Conservation (phyloP, 2,888 invertebrate genomes). For the Drosophila mimetica region DNA sequence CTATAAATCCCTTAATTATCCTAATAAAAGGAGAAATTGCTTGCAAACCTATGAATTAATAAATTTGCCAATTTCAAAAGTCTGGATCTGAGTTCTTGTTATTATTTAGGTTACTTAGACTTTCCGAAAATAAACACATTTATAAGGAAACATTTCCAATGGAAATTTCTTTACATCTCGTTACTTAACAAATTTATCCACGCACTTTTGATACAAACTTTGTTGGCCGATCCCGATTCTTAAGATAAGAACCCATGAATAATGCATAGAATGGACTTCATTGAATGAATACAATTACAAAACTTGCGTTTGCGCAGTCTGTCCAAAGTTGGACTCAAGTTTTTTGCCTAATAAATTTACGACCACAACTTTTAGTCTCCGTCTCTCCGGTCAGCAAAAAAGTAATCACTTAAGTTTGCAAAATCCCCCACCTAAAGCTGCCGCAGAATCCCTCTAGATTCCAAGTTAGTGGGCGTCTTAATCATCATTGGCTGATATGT, state of each 20-base stretch:
- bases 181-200: background rate
- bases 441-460: constrained; percentile 9
- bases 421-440: constrained; percentile 35
- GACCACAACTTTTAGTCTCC: constrained; percentile 67
- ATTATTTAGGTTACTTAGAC: background rate
- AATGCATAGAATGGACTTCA: constrained; percentile 65
- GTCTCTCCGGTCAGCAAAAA: constrained; percentile 54
- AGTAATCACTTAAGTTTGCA: constrained; percentile 78
- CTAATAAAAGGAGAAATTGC: too few species aligned
- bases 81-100: background rate
- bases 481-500: constrained; percentile 67
- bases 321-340: constrained; percentile 64
- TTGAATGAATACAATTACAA: constrained; percentile 76
- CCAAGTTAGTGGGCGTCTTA: constrained; percentile 59
- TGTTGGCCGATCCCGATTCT: constrained; percentile 8
- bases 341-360: constrained; percentile 77
- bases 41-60: too few species aligned
- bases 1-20: too few species aligned
- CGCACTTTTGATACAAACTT: background rate
- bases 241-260: constrained; percentile 53
- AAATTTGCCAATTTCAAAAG: too few species aligned
- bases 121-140: background rate
- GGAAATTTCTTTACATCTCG: background rate
- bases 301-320: constrained; percentile 70
- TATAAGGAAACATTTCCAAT: background rate